phyloP scores from a whole-genome alignment of 2,113 vertebrate species.

The Semicossyphus pulcher region DNA sequence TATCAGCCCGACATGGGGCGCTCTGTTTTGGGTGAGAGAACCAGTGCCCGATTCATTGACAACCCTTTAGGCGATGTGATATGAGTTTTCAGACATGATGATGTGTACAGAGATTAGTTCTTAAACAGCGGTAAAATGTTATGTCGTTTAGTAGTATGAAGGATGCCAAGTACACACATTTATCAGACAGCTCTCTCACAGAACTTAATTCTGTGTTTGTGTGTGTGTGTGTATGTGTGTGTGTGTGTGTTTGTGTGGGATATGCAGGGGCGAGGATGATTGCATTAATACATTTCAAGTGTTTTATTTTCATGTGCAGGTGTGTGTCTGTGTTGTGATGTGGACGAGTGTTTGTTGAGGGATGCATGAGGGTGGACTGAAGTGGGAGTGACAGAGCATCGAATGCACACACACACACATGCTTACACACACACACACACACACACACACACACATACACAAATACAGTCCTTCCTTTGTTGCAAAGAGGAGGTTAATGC shows the following conservation, averaged over 20 bases:
- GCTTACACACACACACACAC: background rate
- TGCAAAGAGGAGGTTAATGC: slow-evolving; percentile 69
- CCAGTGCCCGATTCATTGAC: too few species aligned
- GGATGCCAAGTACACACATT: too few species aligned
- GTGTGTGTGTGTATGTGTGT: slow-evolving; percentile 10
- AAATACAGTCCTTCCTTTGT: slow-evolving; percentile 59
- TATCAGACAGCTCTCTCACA: too few species aligned
- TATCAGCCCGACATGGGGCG: too few species aligned
- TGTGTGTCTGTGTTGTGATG: slow-evolving; percentile 10
- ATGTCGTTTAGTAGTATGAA: too few species aligned
- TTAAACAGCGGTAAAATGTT: too few species aligned
- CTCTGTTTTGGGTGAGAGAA: too few species aligned
- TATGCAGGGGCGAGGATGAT: slow-evolving; percentile 1
- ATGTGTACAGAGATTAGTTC: too few species aligned
- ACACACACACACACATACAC: background rate
- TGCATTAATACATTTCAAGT: slow-evolving; percentile 21
- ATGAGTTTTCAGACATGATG: too few species aligned
- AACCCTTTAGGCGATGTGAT: too few species aligned
- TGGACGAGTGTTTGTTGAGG: slow-evolving; percentile 18
- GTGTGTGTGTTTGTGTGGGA: slow-evolving; percentile 3
- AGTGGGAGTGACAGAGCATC: slow-evolving; percentile 16
- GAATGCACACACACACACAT: too few species aligned
- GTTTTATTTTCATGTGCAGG: slow-evolving; percentile 15
- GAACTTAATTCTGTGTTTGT: too few species aligned
- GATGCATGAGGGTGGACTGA: slow-evolving; percentile 17